These are phyloP conservation scores for Xestobium rufovillosum DNA, from an alignment of 2,888 invertebrate genomes.

Conservation along the genomic window DNA sequence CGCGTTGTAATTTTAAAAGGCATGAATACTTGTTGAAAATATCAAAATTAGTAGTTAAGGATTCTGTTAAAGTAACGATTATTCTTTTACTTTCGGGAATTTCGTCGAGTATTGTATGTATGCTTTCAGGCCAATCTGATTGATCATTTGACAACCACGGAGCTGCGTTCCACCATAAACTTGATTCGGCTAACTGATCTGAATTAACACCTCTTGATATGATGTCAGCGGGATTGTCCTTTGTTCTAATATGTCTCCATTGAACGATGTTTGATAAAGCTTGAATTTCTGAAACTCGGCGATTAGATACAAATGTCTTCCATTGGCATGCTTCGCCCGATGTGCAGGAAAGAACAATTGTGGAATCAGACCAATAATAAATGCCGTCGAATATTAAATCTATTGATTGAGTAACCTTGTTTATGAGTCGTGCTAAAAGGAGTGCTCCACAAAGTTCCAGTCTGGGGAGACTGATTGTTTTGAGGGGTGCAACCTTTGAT, in stretches of 20 bases:
- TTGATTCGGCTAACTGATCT: constrained; percentile 1
- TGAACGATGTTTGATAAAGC: constrained; percentile 8
- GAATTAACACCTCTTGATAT: constrained; percentile 16
- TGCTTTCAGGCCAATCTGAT: not conserved
- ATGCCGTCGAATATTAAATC: constrained; percentile 7
- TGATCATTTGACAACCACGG: too few relatives aligned
- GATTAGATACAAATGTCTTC: constrained; percentile 14
- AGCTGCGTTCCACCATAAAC: constrained; percentile 9
- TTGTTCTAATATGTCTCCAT: constrained; percentile 16
- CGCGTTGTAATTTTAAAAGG: constrained; percentile 8
- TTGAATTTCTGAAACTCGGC: constrained; percentile 21
- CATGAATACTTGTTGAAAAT: constrained; percentile 8
- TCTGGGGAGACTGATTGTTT: too few relatives aligned
- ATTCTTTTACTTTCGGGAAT: too few relatives aligned
- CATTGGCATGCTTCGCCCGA: not conserved
- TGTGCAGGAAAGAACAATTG: too few relatives aligned
- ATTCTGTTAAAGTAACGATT: not conserved
- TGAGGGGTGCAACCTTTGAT: too few relatives aligned
- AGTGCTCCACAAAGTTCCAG: too few relatives aligned
- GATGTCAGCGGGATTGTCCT: constrained; percentile 21
- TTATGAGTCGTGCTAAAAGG: too few relatives aligned
- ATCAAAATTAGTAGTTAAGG: constrained; percentile 1
- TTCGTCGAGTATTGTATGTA: too few relatives aligned
- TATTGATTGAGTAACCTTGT: too few relatives aligned
- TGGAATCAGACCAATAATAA: constrained; percentile 1